Conservation (phyloP, 1,140 invertebrate species). For the Drosophila paulistorum region DNA sequence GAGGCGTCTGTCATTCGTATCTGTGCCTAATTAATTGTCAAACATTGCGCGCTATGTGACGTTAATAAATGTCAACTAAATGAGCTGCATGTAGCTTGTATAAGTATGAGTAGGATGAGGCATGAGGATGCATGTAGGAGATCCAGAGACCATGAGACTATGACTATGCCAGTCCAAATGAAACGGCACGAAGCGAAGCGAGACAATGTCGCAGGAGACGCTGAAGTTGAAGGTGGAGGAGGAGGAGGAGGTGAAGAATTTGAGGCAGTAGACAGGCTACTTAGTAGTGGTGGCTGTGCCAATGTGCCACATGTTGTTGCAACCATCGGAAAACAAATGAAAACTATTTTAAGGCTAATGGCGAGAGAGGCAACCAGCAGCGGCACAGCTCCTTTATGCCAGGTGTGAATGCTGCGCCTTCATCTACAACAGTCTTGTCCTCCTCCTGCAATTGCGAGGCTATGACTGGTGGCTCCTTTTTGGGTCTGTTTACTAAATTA, state of each 20-base stretch:
- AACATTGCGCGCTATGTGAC: constrained; percentile 78
- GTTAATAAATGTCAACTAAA: constrained; percentile 81
- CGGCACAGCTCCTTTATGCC: constrained; percentile 27
- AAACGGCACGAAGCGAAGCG: constrained; percentile 5
- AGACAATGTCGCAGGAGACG: constrained; percentile 27
- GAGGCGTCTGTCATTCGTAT: constrained; percentile 51
- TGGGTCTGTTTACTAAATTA: constrained; percentile 74
- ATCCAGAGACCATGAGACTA: neutral
- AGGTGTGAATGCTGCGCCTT: constrained; percentile 37
- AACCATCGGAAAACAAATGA: constrained; percentile 69
- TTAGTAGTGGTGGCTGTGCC: constrained; percentile 65
- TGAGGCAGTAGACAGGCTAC: constrained; percentile 58
- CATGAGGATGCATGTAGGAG: constrained; percentile 4
- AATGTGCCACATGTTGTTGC: constrained; percentile 73
- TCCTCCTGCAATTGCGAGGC: neutral
- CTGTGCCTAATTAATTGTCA: constrained; percentile 76
- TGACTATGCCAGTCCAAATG: constrained; percentile 8
- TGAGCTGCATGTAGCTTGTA: constrained; percentile 69
- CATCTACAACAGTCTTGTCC: neutral
- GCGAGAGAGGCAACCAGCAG: constrained; percentile 18
- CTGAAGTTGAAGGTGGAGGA: constrained; percentile 38
- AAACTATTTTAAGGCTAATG: constrained; percentile 71
- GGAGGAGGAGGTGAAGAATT: neutral
- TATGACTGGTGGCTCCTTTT: neutral
- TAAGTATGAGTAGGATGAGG: constrained; percentile 5